Percentiles rank a stretch among this genome's conserved stretches.
phyloP scores from a whole-genome alignment of 2,797 vertebrate genomes.

The Danio choprae region DNA sequence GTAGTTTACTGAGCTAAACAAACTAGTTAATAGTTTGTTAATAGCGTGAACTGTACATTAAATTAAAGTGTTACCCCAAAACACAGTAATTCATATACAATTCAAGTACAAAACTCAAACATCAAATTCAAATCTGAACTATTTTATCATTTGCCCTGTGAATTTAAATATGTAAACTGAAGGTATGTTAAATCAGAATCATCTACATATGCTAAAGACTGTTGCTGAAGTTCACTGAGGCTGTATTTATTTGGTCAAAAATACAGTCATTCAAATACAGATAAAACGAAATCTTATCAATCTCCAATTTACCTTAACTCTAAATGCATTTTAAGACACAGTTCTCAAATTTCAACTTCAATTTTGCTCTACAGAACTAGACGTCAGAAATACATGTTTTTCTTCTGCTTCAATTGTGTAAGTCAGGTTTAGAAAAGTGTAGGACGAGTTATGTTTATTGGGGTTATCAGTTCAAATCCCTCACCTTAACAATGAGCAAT shows the following conservation, averaged over 20 bases:
- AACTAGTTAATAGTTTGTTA: too few species aligned
- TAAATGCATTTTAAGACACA: not conserved
- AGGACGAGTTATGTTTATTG: not conserved
- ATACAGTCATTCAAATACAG: not conserved
- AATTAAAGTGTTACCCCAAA: too few species aligned
- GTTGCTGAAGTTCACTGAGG: not conserved
- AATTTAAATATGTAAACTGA: too few species aligned
- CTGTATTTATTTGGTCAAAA: not conserved
- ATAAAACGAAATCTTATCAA: not conserved
- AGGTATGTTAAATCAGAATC: not conserved
- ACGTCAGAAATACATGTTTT: not conserved
- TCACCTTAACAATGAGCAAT: not conserved
- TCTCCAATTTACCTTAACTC: not conserved
- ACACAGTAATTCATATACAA: too few species aligned
- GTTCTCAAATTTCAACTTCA: not conserved
- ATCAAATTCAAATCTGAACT: too few species aligned
- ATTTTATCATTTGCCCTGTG: too few species aligned
- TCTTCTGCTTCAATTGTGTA: not conserved
- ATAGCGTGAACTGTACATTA: too few species aligned
- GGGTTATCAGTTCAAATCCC: slow-evolving; percentile 4
- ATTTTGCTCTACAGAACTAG: too few species aligned
- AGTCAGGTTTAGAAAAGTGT: not conserved
- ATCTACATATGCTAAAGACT: not conserved
- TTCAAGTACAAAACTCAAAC: too few species aligned
- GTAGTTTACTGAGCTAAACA: too few species aligned